Evolutionary conservation across 2,113 vertebrate genomes (phyloP), one percentile per base, ranked within the genome.

Genomic region (Cochlearius cochlearius): DNA sequence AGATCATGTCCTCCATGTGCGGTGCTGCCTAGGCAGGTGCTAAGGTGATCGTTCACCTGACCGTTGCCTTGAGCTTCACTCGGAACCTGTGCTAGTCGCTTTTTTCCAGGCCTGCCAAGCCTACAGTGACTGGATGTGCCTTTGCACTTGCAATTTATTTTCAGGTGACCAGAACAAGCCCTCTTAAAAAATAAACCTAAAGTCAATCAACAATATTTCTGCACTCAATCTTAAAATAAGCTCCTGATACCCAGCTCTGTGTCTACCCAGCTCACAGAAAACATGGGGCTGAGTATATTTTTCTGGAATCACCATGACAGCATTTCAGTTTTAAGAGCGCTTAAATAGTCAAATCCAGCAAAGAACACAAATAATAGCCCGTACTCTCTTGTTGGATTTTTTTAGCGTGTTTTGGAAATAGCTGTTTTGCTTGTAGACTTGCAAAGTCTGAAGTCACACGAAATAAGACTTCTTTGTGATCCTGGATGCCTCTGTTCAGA

Each of bases 1-100:
- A 29, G 12, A 4, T 34, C 3, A 1, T 12, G 2, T 15, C 34
- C 50, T 63, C 15, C 5, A 12, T 15, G 49, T 1, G 2, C 3
- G 4, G 41, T 10, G 22, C 53, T 36, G 16, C 58, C 11, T 6
- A 12, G 41, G 49, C 72, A 58, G 92, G 88, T 39, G 7, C 69
- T 29, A 6, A 68, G 75, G 26, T 12, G 38, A 18, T 14, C 10
- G 60, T 7, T 39, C 38, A 8, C 53, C 36, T 41, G 72, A 0
- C 16, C 1, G 0, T 9, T 64, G 56, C 66, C 47, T 53, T 13
- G n/a, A 55, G 58, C 78, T 41, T 88, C 8, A 2, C 62, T 45
- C 20, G 1, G n/a, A n/a, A 22, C 63, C 76, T 19, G 0, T 27
- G 63, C 32, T 50, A 19, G 45, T 7, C 23, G 4, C 45, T 15